Conservation (phyloP, 1,140 invertebrate genomes). For the Hetaerina americana region DNA sequence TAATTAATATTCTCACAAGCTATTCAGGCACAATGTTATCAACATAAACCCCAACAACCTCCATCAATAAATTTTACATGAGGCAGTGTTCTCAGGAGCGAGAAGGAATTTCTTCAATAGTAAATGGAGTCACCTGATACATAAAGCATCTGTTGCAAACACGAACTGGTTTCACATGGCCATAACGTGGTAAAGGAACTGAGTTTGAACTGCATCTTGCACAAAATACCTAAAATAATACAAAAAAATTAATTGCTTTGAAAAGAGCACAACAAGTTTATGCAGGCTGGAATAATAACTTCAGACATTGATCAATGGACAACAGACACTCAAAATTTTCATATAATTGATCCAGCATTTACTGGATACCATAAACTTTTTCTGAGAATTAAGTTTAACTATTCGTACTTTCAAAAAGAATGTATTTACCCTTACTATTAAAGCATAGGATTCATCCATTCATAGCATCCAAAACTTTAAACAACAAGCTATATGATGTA, state of each 20-base stretch:
- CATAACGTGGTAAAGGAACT: conserved; percentile 83
- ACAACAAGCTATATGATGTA: too few relatives aligned
- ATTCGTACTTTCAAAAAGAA: neutral
- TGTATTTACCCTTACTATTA: too few relatives aligned
- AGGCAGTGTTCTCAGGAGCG: conserved; percentile 7
- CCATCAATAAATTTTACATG: neutral
- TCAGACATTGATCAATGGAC: too few relatives aligned
- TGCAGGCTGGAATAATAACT: neutral
- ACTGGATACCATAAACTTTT: neutral
- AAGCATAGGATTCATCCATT: too few relatives aligned
- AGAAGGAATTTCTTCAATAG: conserved; percentile 24
- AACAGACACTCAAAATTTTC: too few relatives aligned
- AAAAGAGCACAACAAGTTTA: neutral
- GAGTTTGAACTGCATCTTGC: conserved; percentile 84
- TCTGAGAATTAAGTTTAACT: neutral
- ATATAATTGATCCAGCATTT: too few relatives aligned
- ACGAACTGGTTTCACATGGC: conserved; percentile 79
- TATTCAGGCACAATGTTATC: neutral
- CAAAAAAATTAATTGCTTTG: conserved; percentile 11
- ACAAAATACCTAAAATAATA: conserved; percentile 68
- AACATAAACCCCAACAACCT: neutral
- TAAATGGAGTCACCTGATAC: conserved; percentile 54
- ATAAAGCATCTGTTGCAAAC: conserved; percentile 89
- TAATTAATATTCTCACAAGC: neutral
- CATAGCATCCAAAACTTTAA: too few relatives aligned